A percentile compares a stretch with the other conserved stretches of the same genome.
Evolutionary conservation across 2,888 invertebrate genomes (phyloP).

Genomic region (Drosophila affinis): DNA sequence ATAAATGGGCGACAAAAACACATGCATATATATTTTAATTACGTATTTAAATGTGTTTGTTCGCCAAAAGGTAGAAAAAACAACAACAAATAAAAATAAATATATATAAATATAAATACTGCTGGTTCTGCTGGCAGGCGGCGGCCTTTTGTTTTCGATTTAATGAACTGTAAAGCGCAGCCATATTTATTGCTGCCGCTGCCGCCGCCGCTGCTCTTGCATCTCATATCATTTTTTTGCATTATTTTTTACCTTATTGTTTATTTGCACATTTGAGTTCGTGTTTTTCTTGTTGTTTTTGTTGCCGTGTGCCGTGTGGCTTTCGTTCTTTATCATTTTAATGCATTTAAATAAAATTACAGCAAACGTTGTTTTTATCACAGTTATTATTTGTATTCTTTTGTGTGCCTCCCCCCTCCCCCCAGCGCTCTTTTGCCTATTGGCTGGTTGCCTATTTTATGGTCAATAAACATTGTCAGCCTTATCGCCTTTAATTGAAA

Average conservation of each 20-base stretch:
- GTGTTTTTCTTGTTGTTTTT: slow-evolving; percentile 15
- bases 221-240: slow-evolving; percentile 44
- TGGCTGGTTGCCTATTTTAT: slow-evolving; percentile 57
- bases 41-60: slow-evolving; percentile 43
- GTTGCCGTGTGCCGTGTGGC: slow-evolving; percentile 6
- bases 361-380: slow-evolving; percentile 62
- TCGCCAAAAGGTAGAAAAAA: slow-evolving; percentile 34
- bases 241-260: slow-evolving; percentile 60
- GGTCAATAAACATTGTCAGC: slow-evolving; percentile 71
- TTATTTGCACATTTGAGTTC: slow-evolving; percentile 52
- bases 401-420: not conserved
- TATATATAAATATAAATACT: slow-evolving; percentile 49
- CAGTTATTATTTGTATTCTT: slow-evolving; percentile 46
- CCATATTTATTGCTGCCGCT: slow-evolving; percentile 70
- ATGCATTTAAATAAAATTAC: slow-evolving; percentile 76
- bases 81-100: not conserved
- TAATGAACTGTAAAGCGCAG: slow-evolving; percentile 77
- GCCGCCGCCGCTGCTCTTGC: slow-evolving; percentile 35
- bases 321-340: slow-evolving; percentile 64
- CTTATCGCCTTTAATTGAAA: slow-evolving; percentile 75
- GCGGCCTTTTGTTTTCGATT: slow-evolving; percentile 72
- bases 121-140: slow-evolving; percentile 28
- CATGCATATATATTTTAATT: slow-evolving; percentile 46
- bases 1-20: slow-evolving; percentile 51
- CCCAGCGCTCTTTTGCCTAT: not conserved